Conservation (phyloP, 1,140 invertebrate species). For the Listronotus bonariensis region DNA sequence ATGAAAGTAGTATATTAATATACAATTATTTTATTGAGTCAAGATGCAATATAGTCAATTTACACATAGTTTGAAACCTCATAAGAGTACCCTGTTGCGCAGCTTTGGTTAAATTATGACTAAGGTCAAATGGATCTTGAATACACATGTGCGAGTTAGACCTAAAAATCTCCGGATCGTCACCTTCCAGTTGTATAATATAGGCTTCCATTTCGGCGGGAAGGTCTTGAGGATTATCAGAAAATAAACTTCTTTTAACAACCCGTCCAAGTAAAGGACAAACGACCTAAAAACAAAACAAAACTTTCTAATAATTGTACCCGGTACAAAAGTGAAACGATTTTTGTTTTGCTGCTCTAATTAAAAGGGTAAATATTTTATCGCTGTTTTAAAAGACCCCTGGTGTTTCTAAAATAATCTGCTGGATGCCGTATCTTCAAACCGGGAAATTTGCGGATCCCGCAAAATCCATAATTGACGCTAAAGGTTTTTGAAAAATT, state of each 20-base stretch:
- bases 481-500: no score
- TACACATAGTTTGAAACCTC: constrained; percentile 47
- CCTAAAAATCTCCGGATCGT: constrained; percentile 45
- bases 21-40: background rate
- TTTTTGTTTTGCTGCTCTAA: no score
- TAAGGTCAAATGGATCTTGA: constrained; percentile 59
- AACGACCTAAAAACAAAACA: constrained; percentile 47
- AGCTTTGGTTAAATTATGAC: constrained; percentile 57
- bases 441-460: no score
- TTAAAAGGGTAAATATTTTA: no score
- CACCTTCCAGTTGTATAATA: constrained; percentile 40
- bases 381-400: no score
- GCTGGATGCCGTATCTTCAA: no score
- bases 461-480: no score
- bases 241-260: constrained; percentile 48
- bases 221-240: constrained; percentile 38
- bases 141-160: constrained; percentile 50
- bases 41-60: constrained; percentile 19
- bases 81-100: constrained; percentile 33
- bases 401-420: no score
- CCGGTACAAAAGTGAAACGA: no score
- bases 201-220: constrained; percentile 51
- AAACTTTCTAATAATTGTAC: no score
- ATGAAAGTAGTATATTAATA: no score
- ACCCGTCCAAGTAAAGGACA: constrained; percentile 52